Percentiles rank a stretch among this genome's conserved stretches.
Evolutionary conservation across 1,140 invertebrate genomes (phyloP).

Genomic region (Phthorimaea operculella): DNA sequence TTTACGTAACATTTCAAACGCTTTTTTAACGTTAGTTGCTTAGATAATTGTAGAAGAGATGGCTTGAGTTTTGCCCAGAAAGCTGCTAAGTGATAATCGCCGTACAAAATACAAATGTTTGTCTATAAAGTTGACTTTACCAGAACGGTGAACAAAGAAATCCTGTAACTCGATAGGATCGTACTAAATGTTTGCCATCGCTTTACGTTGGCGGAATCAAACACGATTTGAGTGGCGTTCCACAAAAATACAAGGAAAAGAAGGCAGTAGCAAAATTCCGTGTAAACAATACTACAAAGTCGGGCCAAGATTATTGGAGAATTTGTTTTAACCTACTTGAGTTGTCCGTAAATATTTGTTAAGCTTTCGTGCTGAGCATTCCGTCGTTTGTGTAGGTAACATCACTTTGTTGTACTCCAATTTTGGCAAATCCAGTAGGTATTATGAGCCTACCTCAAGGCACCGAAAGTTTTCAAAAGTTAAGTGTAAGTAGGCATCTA

Average conservation of each 20-base stretch:
- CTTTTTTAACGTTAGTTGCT: too few species aligned
- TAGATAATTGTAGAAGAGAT: too few species aligned
- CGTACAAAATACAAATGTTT: too few species aligned
- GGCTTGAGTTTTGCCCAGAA: too few species aligned
- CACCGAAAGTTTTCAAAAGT: too few species aligned
- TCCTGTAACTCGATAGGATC: constrained; percentile 52
- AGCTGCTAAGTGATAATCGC: too few species aligned
- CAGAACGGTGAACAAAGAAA: constrained; percentile 36
- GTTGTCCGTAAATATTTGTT: constrained; percentile 62
- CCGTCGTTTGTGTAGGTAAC: constrained; percentile 32
- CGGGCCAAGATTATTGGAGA: constrained; percentile 55
- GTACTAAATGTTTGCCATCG: constrained; percentile 57
- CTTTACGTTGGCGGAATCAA: constrained; percentile 61
- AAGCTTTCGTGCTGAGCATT: constrained; percentile 46
- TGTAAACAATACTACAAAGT: constrained; percentile 55
- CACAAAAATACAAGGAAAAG: constrained; percentile 38
- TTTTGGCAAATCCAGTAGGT: too few species aligned
- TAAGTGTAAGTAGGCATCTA: too few species aligned
- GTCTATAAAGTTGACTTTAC: not conserved
- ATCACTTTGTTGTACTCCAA: too few species aligned
- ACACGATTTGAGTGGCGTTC: constrained; percentile 53
- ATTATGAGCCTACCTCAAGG: too few species aligned
- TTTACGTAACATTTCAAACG: too few species aligned
- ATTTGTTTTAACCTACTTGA: constrained; percentile 66
- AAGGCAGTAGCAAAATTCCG: constrained; percentile 43